Percentiles rank a stretch among this genome's conserved stretches.
Evolutionary conservation across 1,140 invertebrate species (phyloP).

Genomic region (Coelopa frigida): DNA sequence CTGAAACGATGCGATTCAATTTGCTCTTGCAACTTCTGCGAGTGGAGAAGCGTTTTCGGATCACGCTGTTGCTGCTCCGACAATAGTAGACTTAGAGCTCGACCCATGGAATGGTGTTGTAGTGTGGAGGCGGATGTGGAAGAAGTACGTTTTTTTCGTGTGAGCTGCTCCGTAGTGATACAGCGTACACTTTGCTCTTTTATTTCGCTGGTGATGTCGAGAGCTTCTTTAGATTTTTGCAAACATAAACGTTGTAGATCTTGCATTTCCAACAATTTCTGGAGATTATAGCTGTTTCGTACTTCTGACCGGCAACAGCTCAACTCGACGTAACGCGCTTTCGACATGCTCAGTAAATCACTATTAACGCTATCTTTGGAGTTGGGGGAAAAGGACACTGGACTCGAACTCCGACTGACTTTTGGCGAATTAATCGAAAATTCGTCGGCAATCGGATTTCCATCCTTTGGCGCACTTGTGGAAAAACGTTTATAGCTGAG

Average conservation of each 20-base stretch:
- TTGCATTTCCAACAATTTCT: conserved; percentile 52
- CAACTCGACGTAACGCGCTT: conserved; percentile 27
- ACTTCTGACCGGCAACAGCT: conserved; percentile 51
- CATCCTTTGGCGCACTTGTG: conserved; percentile 11
- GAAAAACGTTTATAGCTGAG: conserved; percentile 28
- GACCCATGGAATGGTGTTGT: conserved; percentile 39
- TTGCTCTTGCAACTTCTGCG: conserved; percentile 48
- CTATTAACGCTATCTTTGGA: too few species aligned
- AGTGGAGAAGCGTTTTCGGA: conserved; percentile 43
- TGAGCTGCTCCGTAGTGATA: conserved; percentile 32
- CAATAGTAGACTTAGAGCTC: conserved; percentile 30
- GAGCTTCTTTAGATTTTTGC: conserved; percentile 42
- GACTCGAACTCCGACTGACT: conserved; percentile 27
- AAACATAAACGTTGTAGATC: conserved; percentile 27
- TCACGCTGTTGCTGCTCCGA: conserved; percentile 31
- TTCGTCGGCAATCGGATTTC: conserved; percentile 6
- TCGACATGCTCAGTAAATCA: conserved; percentile 24
- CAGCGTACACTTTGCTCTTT: conserved; percentile 32
- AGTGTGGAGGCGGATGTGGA: conserved; percentile 17
- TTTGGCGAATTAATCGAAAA: conserved; percentile 26
- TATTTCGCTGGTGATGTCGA: conserved; percentile 40
- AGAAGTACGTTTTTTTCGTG: conserved; percentile 18
- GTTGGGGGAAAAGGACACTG: conserved; percentile 4
- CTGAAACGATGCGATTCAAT: conserved; percentile 54
- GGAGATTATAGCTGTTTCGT: conserved; percentile 65